phyloP scores from a whole-genome alignment of 2,797 vertebrate species.

The Thalassophryne amazonica region DNA sequence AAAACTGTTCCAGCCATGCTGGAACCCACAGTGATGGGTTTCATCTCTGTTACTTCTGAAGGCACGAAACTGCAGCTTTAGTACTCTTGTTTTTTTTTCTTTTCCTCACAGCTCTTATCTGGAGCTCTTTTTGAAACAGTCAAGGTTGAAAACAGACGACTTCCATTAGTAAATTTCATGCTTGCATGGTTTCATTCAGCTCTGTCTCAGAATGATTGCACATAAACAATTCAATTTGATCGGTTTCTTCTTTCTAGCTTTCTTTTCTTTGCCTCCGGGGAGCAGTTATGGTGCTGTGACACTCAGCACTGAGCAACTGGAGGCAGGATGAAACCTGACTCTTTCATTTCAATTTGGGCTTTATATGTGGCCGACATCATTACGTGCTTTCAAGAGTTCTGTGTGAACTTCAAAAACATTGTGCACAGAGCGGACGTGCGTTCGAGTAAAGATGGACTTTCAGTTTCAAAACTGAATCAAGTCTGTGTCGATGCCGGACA shows the following conservation, averaged over 20 bases:
- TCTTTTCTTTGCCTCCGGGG: slow-evolving; percentile 19
- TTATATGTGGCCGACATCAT: neutral
- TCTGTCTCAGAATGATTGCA: slow-evolving; percentile 20
- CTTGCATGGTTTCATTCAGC: slow-evolving; percentile 56
- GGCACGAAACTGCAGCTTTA: slow-evolving; percentile 13
- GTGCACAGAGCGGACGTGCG: neutral
- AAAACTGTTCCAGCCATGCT: neutral
- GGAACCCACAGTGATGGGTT: slow-evolving; percentile 5
- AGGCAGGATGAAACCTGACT: slow-evolving; percentile 2
- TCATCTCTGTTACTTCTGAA: slow-evolving; percentile 14
- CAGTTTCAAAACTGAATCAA: too few relatives aligned
- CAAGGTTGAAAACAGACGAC: slow-evolving; percentile 51
- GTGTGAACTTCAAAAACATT: neutral
- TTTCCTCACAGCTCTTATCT: slow-evolving; percentile 24
- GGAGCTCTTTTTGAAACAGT: slow-evolving; percentile 40
- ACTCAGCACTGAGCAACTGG: neutral
- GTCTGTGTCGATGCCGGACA: too few relatives aligned
- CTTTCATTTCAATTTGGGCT: neutral
- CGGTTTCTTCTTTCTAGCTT: slow-evolving; percentile 27
- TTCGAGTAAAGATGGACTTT: neutral
- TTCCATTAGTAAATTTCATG: slow-evolving; percentile 66
- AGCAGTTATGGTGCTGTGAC: slow-evolving; percentile 21
- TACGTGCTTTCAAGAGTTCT: neutral
- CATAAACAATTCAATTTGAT: slow-evolving; percentile 42
- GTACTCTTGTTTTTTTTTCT: slow-evolving; percentile 16